Evolutionary conservation across 2,113 vertebrate genomes (phyloP).

Genomic region (Cheirogaleus medius): DNA sequence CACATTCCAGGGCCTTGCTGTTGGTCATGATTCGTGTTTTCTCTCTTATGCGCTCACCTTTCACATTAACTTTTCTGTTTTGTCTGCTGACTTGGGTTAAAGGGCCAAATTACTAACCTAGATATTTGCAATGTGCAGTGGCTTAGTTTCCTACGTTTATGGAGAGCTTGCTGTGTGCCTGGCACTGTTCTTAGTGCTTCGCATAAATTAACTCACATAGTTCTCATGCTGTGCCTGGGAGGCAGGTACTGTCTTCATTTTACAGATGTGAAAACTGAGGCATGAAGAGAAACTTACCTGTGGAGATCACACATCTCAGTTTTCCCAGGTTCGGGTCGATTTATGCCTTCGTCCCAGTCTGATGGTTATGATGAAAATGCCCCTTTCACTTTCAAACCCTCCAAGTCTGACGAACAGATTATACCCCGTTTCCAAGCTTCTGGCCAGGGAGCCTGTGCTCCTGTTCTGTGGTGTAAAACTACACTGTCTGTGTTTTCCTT

Average conservation of each 20-base stretch:
- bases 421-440: not conserved
- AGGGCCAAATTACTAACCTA: not conserved
- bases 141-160: not conserved
- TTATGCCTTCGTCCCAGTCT: not conserved
- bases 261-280: not conserved
- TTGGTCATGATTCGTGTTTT: not conserved
- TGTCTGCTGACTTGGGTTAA: not conserved
- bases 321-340: accelerated
- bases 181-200: not conserved
- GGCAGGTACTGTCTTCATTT: not conserved
- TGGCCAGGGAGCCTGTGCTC: not conserved
- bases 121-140: not conserved
- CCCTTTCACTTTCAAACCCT: not conserved
- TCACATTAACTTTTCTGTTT: not conserved
- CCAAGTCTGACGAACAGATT: not conserved
- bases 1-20: accelerated
- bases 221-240: not conserved
- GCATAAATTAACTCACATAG: accelerated
- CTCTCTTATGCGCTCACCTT: not conserved
- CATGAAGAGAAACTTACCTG: not conserved
- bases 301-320: accelerated
- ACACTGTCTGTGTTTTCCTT: not conserved
- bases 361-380: not conserved
- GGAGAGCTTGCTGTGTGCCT: not conserved
- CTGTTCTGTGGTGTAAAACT: not conserved